These are phyloP conservation scores for Hippocampus kuda DNA, from an alignment of 2,797 vertebrate species.

Conservation along the genomic window DNA sequence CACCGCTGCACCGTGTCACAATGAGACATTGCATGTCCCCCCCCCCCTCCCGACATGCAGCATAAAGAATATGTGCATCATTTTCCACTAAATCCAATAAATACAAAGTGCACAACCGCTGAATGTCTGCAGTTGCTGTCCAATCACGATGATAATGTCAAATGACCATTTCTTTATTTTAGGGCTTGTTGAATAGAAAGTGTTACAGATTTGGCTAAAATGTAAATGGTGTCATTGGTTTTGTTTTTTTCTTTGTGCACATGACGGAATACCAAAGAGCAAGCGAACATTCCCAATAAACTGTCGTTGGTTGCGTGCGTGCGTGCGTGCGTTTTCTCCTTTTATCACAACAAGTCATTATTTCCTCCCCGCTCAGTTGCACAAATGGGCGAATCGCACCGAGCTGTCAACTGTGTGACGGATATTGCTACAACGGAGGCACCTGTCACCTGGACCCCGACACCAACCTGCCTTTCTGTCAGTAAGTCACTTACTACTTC, in stretches of 20 bases:
- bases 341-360: conserved; percentile 25
- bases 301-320: too few species aligned
- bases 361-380: conserved; percentile 72
- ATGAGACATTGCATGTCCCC: not conserved
- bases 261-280: too few species aligned
- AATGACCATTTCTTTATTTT: too few species aligned
- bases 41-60: not conserved
- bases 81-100: not conserved
- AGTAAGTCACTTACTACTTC: conserved; percentile 80
- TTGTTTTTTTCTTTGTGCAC: too few species aligned
- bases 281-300: too few species aligned
- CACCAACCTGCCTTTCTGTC: conserved; percentile 88
- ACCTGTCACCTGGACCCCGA: conserved; percentile 93
- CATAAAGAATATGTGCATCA: not conserved
- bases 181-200: too few species aligned
- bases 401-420: conserved; percentile 95
- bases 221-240: too few species aligned
- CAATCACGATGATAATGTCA: too few species aligned
- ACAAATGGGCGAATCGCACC: conserved; percentile 93
- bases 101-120: not conserved
- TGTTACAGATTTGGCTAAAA: too few species aligned
- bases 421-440: conserved; percentile 96
- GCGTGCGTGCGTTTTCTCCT: too few species aligned
- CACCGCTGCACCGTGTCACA: not conserved
- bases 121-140: not conserved